Percentiles rank a stretch among this genome's conserved stretches.
These are phyloP conservation scores for Vultur gryphus DNA, from an alignment of 2,797 vertebrate species.

Conservation along the genomic window DNA sequence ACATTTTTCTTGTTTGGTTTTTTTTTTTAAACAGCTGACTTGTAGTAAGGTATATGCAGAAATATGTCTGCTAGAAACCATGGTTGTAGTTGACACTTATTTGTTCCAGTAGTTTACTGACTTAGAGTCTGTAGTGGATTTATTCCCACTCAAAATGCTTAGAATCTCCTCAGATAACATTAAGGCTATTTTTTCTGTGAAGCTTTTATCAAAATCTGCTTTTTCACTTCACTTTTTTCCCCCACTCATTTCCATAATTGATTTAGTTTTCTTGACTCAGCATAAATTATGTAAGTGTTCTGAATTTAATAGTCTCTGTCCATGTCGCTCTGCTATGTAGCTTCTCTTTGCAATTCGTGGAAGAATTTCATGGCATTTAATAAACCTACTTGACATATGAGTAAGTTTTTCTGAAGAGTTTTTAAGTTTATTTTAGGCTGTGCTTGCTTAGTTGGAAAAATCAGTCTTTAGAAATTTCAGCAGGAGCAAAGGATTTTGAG, in stretches of 20 bases:
- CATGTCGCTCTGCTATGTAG: neutral
- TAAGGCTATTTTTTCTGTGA: neutral
- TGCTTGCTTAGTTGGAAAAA: neutral
- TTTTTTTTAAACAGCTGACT: neutral
- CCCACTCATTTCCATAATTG: slow-evolving; percentile 24
- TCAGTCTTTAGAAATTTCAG: neutral
- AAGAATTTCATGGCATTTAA: neutral
- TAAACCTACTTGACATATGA: neutral
- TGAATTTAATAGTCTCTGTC: slow-evolving; percentile 24
- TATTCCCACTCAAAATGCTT: neutral
- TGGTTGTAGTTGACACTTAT: neutral
- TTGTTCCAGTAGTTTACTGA: neutral
- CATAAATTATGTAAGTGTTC: slow-evolving; percentile 8
- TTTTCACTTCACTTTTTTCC: neutral
- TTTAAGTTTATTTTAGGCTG: neutral
- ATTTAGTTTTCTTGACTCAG: neutral
- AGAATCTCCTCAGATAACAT: neutral
- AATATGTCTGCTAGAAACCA: neutral
- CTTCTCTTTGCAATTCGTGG: neutral
- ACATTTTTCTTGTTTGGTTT: neutral
- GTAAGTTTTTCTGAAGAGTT: neutral
- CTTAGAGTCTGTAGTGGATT: neutral
- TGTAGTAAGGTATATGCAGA: neutral
- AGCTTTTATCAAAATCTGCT: neutral
- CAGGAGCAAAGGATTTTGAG: neutral